phyloP scores from a whole-genome alignment of 2,797 vertebrate genomes.

The Manis javanica region DNA sequence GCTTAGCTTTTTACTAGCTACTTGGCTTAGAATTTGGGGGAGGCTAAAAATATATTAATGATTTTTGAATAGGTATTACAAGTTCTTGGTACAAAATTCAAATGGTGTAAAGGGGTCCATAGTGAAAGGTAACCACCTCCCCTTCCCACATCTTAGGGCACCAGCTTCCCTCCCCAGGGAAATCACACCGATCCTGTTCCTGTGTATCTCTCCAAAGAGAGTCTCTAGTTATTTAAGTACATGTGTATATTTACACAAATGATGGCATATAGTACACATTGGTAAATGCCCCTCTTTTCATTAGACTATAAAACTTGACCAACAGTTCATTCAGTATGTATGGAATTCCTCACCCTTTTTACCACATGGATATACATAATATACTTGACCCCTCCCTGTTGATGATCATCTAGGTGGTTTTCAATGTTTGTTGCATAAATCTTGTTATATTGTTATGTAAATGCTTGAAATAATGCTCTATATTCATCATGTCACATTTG shows the following conservation, averaged over 20 bases:
- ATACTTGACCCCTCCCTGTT: not conserved
- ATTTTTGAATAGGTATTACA: not conserved
- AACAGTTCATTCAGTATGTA: accelerated
- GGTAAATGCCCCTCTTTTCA: not conserved
- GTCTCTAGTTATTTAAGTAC: not conserved
- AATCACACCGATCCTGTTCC: not conserved
- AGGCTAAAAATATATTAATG: not conserved
- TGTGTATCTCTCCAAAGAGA: not conserved
- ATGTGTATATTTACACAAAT: not conserved
- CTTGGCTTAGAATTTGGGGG: not conserved
- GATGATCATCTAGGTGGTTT: not conserved
- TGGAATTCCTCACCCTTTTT: too few species aligned
- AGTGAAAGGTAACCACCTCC: not conserved
- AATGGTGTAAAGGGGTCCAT: not conserved
- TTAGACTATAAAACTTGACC: not conserved
- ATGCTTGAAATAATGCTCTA: not conserved
- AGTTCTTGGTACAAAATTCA: not conserved
- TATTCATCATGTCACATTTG: not conserved
- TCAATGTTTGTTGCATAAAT: not conserved
- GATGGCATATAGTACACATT: accelerated
- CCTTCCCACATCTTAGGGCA: not conserved
- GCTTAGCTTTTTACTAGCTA: not conserved
- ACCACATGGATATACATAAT: accelerated
- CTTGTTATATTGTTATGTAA: not conserved
- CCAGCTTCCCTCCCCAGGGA: not conserved